These are phyloP conservation scores for Clarias batrachus DNA, from an alignment of 2,113 vertebrate species.

Conservation along the genomic window DNA sequence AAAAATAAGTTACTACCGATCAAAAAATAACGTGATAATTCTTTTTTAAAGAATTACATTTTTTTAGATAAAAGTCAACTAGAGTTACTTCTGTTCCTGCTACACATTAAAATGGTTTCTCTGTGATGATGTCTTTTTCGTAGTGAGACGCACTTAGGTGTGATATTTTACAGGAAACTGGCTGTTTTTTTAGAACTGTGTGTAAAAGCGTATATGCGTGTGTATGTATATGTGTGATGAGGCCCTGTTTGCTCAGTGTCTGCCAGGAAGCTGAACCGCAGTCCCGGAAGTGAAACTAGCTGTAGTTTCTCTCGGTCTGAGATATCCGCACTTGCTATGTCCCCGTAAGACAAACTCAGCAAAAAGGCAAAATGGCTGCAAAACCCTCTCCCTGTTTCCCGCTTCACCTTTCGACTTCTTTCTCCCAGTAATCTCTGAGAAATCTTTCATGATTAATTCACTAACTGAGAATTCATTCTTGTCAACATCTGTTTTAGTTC, in stretches of 20 bases:
- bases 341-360: slow-evolving; percentile 9
- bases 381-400: slow-evolving; percentile 10
- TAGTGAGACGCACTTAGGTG: slow-evolving; percentile 7
- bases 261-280: slow-evolving; percentile 57
- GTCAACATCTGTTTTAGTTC: not conserved
- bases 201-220: slow-evolving; percentile 13
- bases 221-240: slow-evolving; percentile 17
- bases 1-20: not conserved
- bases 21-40: not conserved
- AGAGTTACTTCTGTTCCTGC: not conserved
- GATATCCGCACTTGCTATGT: not conserved
- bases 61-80: not conserved
- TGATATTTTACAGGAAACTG: slow-evolving; percentile 67
- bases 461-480: not conserved
- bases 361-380: slow-evolving; percentile 35
- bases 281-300: slow-evolving; percentile 53
- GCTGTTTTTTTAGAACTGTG: slow-evolving; percentile 59
- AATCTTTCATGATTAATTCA: not conserved
- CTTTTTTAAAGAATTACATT: no score
- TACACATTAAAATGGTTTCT: not conserved
- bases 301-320: slow-evolving; percentile 32
- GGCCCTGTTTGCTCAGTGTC: slow-evolving; percentile 43
- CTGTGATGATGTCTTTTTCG: not conserved
- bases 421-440: not conserved
- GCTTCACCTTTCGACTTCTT: not conserved